phyloP scores from a whole-genome alignment of 2,113 vertebrate species.

The Parus major region DNA sequence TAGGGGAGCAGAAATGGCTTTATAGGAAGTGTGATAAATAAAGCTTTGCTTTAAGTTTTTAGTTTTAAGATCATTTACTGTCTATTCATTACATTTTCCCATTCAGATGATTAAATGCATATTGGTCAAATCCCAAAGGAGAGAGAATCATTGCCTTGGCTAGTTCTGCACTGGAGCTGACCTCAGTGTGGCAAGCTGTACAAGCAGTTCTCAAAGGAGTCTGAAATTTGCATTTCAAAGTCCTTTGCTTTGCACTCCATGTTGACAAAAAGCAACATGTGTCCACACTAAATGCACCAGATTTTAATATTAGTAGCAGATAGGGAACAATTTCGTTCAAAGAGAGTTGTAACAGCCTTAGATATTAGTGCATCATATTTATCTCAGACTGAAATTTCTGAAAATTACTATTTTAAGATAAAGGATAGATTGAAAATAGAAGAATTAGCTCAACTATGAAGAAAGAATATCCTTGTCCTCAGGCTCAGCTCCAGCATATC shows the following conservation, averaged over 20 bases:
- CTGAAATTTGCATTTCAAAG: background rate
- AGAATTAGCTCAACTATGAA: background rate
- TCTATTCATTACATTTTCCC: background rate
- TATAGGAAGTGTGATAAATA: background rate
- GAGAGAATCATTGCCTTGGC: background rate
- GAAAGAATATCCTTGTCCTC: background rate
- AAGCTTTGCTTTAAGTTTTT: background rate
- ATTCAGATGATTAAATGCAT: background rate
- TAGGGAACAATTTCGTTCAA: background rate
- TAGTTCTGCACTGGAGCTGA: background rate
- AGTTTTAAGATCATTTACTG: background rate
- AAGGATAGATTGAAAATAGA: background rate
- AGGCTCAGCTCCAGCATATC: background rate
- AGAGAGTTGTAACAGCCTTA: background rate
- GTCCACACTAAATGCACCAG: background rate
- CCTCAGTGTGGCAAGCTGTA: background rate
- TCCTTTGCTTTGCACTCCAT: background rate
- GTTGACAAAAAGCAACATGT: background rate
- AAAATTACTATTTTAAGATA: background rate
- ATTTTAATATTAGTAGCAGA: background rate
- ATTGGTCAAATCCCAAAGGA: background rate
- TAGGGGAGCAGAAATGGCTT: background rate
- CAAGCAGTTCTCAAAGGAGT: background rate
- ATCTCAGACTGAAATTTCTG: background rate
- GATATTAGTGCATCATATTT: background rate